Conservation (phyloP, 2,113 vertebrate genomes). For the Daboia siamensis region DNA sequence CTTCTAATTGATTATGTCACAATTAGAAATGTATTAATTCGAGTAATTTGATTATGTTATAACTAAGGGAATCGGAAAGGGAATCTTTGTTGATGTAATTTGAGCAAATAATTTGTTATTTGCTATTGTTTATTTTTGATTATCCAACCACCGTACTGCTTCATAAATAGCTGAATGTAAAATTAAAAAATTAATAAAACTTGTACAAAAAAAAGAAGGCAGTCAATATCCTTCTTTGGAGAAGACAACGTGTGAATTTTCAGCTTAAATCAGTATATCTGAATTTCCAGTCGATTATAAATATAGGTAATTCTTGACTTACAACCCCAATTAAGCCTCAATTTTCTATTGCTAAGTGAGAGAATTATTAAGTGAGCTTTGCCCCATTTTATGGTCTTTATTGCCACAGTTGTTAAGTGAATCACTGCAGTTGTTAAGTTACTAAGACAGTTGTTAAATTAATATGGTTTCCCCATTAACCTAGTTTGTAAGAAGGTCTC, state of each 20-base stretch:
- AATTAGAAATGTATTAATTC: too few species aligned
- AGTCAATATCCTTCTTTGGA: not conserved
- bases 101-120: too few species aligned
- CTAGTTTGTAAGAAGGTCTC: not conserved
- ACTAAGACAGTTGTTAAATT: not conserved
- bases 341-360: not conserved
- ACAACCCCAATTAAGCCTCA: not conserved
- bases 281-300: not conserved
- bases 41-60: too few species aligned
- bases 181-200: too few species aligned
- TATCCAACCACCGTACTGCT: too few species aligned
- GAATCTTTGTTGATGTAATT: too few species aligned
- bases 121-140: too few species aligned
- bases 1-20: too few species aligned
- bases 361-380: not conserved
- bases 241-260: not conserved
- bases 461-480: not conserved
- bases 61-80: too few species aligned
- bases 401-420: not conserved
- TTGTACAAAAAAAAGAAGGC: not conserved
- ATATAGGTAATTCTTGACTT: not conserved
- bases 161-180: too few species aligned
- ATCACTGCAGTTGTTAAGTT: too few species aligned
- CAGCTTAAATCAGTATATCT: not conserved
- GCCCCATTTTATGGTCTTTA: not conserved